phyloP scores from a whole-genome alignment of 2,113 vertebrate genomes.

The Barnardius zonarius region DNA sequence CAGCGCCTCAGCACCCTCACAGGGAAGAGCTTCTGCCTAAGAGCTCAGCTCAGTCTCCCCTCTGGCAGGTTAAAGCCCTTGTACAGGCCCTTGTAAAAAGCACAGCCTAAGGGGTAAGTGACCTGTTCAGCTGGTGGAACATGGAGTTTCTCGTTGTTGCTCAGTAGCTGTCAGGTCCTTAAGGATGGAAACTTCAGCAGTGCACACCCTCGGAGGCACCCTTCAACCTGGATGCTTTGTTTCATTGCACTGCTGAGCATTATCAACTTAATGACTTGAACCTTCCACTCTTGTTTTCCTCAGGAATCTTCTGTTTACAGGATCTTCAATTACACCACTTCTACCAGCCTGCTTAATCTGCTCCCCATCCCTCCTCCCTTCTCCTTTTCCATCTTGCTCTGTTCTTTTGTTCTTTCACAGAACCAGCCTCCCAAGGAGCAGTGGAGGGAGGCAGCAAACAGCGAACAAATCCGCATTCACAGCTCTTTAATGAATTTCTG shows the following conservation, averaged over 20 bases:
- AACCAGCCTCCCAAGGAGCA: background rate
- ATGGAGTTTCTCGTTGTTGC: background rate
- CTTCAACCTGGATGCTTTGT: background rate
- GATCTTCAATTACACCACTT: background rate
- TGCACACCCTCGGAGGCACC: fast-evolving
- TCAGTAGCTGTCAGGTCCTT: background rate
- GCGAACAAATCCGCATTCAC: background rate
- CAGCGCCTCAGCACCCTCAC: no score
- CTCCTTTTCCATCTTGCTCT: background rate
- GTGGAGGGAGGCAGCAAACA: background rate
- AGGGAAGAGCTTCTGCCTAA: background rate
- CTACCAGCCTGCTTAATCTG: background rate
- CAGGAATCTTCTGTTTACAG: background rate
- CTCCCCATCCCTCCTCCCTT: background rate
- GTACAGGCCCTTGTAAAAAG: background rate
- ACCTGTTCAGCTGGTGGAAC: background rate
- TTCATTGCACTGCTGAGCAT: background rate
- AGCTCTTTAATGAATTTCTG: constrained; percentile 48
- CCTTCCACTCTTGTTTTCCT: background rate
- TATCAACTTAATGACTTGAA: background rate
- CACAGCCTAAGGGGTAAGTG: background rate
- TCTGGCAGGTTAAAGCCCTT: background rate
- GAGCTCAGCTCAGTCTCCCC: background rate
- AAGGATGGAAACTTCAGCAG: background rate
- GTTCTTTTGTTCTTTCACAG: constrained; percentile 44